phyloP scores from a whole-genome alignment of 2,797 vertebrate species.

The Paedocypris micromegethes region DNA sequence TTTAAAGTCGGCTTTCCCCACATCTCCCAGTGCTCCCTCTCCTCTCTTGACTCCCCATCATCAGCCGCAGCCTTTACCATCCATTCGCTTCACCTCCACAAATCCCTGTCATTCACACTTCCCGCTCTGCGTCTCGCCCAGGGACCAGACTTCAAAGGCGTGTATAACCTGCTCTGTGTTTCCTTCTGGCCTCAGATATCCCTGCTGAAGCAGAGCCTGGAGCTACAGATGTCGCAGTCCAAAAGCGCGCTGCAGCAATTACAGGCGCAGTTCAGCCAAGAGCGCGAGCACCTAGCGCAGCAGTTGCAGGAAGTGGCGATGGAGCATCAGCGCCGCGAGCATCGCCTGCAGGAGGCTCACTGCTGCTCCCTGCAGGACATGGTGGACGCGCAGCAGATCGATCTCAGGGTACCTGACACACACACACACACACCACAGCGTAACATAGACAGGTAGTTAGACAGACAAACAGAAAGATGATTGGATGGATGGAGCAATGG shows the following conservation, averaged over 20 bases:
- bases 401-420: slow-evolving; percentile 75
- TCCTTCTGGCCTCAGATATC: slow-evolving; percentile 75
- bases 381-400: slow-evolving; percentile 88
- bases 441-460: no score
- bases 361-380: slow-evolving; percentile 89
- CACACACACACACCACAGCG: background rate
- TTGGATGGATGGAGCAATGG: no score
- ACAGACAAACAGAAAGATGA: no score
- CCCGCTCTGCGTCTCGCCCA: slow-evolving; percentile 1
- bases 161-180: slow-evolving; percentile 6
- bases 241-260: slow-evolving; percentile 91
- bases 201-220: slow-evolving; percentile 91
- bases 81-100: background rate
- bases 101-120: background rate
- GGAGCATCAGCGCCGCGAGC: slow-evolving; percentile 88
- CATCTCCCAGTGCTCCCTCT: background rate
- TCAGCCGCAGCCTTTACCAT: background rate
- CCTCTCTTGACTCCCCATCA: background rate
- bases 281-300: slow-evolving; percentile 91
- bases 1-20: no score
- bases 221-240: slow-evolving; percentile 94
- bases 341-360: slow-evolving; percentile 89
- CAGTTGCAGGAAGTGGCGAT: slow-evolving; percentile 89
- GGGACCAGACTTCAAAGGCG: background rate
- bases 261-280: slow-evolving; percentile 91